Percentiles rank a stretch among this genome's conserved stretches.
Conservation (phyloP, 2,113 vertebrate species). For the Pogona vitticeps region DNA sequence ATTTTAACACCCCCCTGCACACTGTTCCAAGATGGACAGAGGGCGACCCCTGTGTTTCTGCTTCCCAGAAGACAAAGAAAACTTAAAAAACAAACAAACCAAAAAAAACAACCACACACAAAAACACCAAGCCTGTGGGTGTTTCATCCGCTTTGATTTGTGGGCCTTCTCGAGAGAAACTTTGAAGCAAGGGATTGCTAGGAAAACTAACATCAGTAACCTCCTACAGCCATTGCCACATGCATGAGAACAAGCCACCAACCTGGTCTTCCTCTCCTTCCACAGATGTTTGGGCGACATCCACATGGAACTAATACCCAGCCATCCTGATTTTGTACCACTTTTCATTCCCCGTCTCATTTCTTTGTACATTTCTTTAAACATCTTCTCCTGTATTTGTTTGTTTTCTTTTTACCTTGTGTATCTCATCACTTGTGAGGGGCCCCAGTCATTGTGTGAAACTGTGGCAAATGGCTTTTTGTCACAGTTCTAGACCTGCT, state of each 20-base stretch:
- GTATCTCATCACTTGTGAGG: constrained; percentile 17
- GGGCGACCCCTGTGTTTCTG: constrained; percentile 23
- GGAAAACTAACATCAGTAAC: constrained; percentile 79
- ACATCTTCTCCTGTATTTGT: background rate
- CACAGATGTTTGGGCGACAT: constrained; percentile 56
- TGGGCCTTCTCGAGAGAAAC: constrained; percentile 26
- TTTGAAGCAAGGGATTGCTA: constrained; percentile 44
- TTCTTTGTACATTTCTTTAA: constrained; percentile 26
- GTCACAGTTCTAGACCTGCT: constrained; percentile 34
- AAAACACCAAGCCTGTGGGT: too few relatives aligned
- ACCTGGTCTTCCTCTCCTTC: constrained; percentile 39
- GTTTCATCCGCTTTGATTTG: background rate
- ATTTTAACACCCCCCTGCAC: constrained; percentile 13
- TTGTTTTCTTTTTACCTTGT: background rate
- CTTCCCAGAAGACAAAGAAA: constrained; percentile 28
- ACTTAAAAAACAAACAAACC: too few relatives aligned
- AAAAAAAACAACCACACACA: too few relatives aligned
- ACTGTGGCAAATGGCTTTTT: background rate
- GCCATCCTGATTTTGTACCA: constrained; percentile 61
- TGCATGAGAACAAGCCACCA: constrained; percentile 70
- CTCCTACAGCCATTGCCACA: constrained; percentile 57
- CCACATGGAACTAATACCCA: constrained; percentile 48
- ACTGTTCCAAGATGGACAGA: background rate
- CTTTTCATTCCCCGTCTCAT: constrained; percentile 39
- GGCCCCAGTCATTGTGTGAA: background rate